Conservation (phyloP, 2,797 vertebrate genomes). For the Coccyzus lansbergi region DNA sequence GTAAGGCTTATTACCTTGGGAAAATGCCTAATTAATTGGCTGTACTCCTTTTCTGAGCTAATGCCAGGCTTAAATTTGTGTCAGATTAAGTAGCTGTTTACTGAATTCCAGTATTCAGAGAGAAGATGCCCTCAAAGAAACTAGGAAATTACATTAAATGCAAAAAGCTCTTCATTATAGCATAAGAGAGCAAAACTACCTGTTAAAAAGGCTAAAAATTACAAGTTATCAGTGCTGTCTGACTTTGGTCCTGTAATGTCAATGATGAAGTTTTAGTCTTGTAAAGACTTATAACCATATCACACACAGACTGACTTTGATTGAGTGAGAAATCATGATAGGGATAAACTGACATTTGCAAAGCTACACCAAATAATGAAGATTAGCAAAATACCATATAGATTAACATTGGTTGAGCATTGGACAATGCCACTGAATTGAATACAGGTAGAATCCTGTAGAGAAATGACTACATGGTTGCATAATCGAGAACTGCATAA, state of each 20-base stretch:
- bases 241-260: background rate
- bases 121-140: background rate
- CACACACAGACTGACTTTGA: background rate
- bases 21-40: conserved; percentile 30
- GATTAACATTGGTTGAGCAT: background rate
- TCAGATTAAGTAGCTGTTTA: conserved; percentile 3
- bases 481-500: background rate
- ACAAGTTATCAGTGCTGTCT: background rate
- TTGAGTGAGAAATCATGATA: background rate
- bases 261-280: background rate
- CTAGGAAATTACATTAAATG: background rate
- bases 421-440: background rate
- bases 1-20: background rate
- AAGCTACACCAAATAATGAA: background rate
- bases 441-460: background rate
- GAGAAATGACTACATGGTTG: background rate
- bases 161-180: background rate
- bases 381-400: background rate
- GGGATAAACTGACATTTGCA: background rate
- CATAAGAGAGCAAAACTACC: background rate
- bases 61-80: background rate
- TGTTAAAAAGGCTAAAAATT: background rate
- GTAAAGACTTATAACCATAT: background rate
- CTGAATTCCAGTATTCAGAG: background rate
- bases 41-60: background rate